phyloP scores from a whole-genome alignment of 2,797 vertebrate species.

The Hylomyscus alleni region DNA sequence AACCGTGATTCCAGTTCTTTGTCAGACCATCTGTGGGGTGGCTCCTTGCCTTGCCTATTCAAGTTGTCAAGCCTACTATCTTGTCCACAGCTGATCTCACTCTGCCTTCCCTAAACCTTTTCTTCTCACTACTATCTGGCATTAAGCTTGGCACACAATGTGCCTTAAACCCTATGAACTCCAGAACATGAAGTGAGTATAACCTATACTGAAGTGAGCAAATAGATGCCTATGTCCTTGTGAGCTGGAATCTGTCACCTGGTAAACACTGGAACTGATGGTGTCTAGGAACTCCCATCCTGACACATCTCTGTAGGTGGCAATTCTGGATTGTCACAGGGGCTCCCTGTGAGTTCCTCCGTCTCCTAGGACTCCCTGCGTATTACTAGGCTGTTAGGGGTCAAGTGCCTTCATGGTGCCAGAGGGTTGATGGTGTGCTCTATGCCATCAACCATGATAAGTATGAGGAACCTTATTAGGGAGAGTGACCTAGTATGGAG shows the following conservation, averaged over 20 bases:
- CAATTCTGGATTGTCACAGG: no score
- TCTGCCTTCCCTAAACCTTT: background rate
- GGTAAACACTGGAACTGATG: no score
- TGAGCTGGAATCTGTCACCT: no score
- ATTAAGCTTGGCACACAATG: background rate
- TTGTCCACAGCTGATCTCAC: background rate
- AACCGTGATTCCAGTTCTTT: background rate
- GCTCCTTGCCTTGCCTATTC: background rate
- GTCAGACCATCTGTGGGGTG: background rate
- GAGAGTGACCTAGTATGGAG: background rate
- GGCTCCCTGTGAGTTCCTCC: background rate
- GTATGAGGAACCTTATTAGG: fast-evolving
- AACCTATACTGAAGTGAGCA: background rate
- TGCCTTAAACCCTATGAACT: background rate
- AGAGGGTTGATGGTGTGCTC: fast-evolving
- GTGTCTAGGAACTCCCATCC: no score
- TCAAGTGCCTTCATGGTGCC: no score
- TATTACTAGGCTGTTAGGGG: fast-evolving
- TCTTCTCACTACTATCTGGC: background rate
- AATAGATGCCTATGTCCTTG: background rate
- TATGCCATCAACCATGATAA: background rate
- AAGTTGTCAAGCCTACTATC: fast-evolving
- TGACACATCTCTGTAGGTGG: background rate
- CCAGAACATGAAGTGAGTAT: background rate
- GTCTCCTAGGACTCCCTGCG: background rate